Conservation (phyloP, 2,888 invertebrate genomes). For the Drosophila maculinotata region DNA sequence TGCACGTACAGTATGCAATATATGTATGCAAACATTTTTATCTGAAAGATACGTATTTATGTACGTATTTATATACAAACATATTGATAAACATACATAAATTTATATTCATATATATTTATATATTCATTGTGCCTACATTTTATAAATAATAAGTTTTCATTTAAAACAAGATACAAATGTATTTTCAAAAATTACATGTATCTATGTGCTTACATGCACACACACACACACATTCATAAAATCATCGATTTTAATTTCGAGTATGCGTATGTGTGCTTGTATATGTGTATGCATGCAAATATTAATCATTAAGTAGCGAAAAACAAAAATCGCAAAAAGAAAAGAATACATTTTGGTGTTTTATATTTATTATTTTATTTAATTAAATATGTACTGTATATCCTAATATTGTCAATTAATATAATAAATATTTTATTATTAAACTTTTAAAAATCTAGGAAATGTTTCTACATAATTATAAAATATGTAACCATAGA, state of each 20-base stretch:
- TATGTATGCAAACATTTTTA: slow-evolving; percentile 8
- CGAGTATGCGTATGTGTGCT: not conserved
- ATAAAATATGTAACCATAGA: no score
- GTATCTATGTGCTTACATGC: slow-evolving; percentile 2
- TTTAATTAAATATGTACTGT: no score
- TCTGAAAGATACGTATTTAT: not conserved
- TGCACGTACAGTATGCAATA: slow-evolving; percentile 5
- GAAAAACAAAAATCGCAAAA: slow-evolving; percentile 4
- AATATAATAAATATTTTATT: no score
- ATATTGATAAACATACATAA: slow-evolving; percentile 9
- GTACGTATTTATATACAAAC: not conserved
- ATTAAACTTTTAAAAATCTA: no score
- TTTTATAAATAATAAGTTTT: not conserved
- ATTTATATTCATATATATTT: not conserved
- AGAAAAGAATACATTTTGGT: not conserved
- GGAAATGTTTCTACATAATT: no score
- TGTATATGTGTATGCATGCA: not conserved
- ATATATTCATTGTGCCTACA: not conserved
- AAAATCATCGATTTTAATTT: no score
- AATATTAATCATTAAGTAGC: slow-evolving; percentile 1
- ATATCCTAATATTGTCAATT: no score
- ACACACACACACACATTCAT: not conserved
- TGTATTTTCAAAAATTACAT: not conserved
- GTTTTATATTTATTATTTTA: not conserved
- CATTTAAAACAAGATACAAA: not conserved